Conservation (phyloP, 1,140 invertebrate species). For the Chionoecetes opilio region DNA sequence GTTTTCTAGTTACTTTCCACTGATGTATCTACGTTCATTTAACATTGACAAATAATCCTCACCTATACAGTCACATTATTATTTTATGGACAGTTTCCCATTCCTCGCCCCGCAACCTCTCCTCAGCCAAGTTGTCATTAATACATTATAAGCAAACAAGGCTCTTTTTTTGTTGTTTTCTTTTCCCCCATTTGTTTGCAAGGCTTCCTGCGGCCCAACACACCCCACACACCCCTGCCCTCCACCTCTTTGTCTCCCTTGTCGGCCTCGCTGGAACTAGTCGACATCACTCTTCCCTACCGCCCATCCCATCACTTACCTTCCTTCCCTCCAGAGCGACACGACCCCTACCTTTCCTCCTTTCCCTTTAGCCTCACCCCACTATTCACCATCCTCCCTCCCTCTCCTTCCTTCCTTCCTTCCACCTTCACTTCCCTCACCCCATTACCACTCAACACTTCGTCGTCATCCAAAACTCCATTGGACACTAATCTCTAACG, state of each 20-base stretch:
- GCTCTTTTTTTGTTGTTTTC: not conserved
- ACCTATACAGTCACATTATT: too few species aligned
- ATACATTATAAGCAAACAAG: not conserved
- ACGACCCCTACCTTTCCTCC: not conserved
- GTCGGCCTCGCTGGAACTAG: not conserved
- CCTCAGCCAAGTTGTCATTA: not conserved
- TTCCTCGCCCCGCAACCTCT: not conserved
- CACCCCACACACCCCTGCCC: not conserved
- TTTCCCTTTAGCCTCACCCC: not conserved
- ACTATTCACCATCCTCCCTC: not conserved
- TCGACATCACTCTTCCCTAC: slow-evolving; percentile 17
- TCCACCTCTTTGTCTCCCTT: not conserved
- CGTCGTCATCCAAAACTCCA: too few species aligned
- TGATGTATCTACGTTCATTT: too few species aligned
- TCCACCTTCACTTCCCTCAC: too few species aligned
- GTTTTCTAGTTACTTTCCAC: too few species aligned
- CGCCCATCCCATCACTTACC: not conserved
- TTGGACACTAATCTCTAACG: too few species aligned
- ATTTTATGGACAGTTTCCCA: not conserved
- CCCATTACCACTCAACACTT: too few species aligned
- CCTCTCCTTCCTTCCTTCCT: not conserved
- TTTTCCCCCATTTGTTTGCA: not conserved
- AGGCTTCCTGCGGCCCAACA: not conserved
- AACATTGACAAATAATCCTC: too few species aligned
- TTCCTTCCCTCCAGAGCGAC: not conserved